A percentile compares a stretch with the other conserved stretches of the same genome.
phyloP scores from a whole-genome alignment of 2,888 invertebrate species.

The Lucinisca nassula region DNA sequence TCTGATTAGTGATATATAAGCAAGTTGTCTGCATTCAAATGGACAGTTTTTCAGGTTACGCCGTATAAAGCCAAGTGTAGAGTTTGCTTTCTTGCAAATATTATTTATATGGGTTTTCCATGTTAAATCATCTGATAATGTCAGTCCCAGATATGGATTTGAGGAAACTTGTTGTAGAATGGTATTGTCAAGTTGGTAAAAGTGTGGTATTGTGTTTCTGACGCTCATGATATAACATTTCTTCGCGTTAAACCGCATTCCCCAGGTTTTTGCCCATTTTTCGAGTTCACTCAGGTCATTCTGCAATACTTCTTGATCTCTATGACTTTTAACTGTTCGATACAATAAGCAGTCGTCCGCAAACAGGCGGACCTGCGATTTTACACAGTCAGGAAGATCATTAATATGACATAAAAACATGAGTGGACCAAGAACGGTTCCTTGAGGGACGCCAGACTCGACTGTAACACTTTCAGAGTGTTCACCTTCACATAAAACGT shows the following conservation, averaged over 20 bases:
- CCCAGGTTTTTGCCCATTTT: slow-evolving; percentile 49
- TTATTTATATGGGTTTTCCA: slow-evolving; percentile 28
- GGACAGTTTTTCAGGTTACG: slow-evolving; percentile 28
- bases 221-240: slow-evolving; percentile 55
- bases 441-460: slow-evolving; percentile 7
- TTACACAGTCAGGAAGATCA: slow-evolving; percentile 25
- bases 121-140: slow-evolving; percentile 25
- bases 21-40: neutral
- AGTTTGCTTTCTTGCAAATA: slow-evolving; percentile 16
- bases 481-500: slow-evolving; percentile 32
- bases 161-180: slow-evolving; percentile 32
- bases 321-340: neutral
- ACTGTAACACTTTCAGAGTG: neutral
- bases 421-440: too few relatives aligned
- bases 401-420: slow-evolving; percentile 38
- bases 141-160: slow-evolving; percentile 43
- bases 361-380: slow-evolving; percentile 30
- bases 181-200: slow-evolving; percentile 17
- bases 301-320: slow-evolving; percentile 20
- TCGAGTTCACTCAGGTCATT: slow-evolving; percentile 46
- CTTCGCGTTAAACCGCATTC: slow-evolving; percentile 50
- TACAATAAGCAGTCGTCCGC: slow-evolving; percentile 44
- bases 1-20: slow-evolving; percentile 11
- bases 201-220: slow-evolving; percentile 32
- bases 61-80: slow-evolving; percentile 6